Evolutionary conservation across 2,113 vertebrate genomes (phyloP), one percentile per base, ranked within the genome.

Genomic region (Zosterops hypoxanthus): DNA sequence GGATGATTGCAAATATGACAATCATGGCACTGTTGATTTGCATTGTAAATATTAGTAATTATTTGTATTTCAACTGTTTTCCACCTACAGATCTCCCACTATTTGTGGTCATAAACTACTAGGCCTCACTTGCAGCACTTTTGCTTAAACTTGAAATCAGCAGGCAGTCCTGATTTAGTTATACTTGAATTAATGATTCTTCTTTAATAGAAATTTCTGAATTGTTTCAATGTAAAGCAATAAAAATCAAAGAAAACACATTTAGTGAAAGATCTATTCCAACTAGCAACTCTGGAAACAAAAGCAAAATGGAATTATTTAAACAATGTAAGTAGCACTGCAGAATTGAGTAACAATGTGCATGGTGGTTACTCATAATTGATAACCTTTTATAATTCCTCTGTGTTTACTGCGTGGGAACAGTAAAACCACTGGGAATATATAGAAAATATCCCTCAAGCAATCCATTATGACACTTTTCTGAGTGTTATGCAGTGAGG

Each of bases 1-100:
- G 34, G 25, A 55, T 89, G 78, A 64, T 59, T 90, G 68, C 56
- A 94, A 95, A 93, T 93, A 75, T 75, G 83, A 86, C 86, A 86
- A 16, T 96, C 56, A 83, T 46, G 49, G 33, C 36, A 44, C 19
- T 70, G 31, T 73, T 83, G 82, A 56, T 68, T 91, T 97, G 24
- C 39, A 60, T 75, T 53, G 47, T 78, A 78, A 86, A 78, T 94
- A 86, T 90, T 92, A 82, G 57, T 60, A 75, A 87, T 91, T 94
- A 60, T 68, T 92, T 92, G 3, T 63, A 22, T 44, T 95, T 70
- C 52, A 78, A 44, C 52, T 64, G 52, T 64, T 55, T 83, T 84
- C 59, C n/a, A 75, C 34, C 76, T 83, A 61, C 80, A 75, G 14
- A 41, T 84, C 26, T 86, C 29, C 68, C 19, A 19, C 14, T 42